Percentiles rank a stretch among this genome's conserved stretches.
phyloP scores from a whole-genome alignment of 2,113 vertebrate genomes.

The Bothrops jararaca region DNA sequence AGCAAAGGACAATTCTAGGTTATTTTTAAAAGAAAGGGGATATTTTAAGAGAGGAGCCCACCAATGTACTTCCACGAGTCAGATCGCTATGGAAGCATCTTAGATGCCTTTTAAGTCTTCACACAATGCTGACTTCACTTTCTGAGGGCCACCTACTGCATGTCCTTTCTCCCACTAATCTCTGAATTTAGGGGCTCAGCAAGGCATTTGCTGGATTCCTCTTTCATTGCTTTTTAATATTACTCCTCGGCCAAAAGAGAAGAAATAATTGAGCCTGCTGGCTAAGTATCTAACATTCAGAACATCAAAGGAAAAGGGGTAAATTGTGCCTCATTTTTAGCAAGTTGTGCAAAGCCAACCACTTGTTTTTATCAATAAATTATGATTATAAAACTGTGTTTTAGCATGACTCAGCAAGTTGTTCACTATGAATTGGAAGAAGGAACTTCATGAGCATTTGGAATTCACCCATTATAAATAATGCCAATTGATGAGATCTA shows the following conservation, averaged over 20 bases:
- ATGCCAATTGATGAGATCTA: background rate
- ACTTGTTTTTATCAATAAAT: background rate
- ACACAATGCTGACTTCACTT: background rate
- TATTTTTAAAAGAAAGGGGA: background rate
- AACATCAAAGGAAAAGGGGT: background rate
- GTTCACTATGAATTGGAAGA: background rate
- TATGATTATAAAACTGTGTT: background rate
- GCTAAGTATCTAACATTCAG: background rate
- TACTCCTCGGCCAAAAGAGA: background rate
- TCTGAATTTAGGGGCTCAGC: background rate
- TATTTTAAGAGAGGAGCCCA: background rate
- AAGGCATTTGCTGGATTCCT: background rate
- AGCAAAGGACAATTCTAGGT: background rate
- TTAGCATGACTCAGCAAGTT: background rate
- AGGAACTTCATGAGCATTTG: background rate
- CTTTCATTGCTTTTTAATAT: background rate
- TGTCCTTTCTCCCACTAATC: background rate
- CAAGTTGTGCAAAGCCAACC: background rate
- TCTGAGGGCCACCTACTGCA: background rate
- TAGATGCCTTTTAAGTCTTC: background rate
- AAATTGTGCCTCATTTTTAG: background rate
- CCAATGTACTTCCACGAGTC: background rate
- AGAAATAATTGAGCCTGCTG: background rate
- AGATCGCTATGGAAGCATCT: background rate
- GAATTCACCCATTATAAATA: background rate